Base-by-base conservation (phyloP, 2,888 invertebrate species). In the Brenthis daphne region DNA sequence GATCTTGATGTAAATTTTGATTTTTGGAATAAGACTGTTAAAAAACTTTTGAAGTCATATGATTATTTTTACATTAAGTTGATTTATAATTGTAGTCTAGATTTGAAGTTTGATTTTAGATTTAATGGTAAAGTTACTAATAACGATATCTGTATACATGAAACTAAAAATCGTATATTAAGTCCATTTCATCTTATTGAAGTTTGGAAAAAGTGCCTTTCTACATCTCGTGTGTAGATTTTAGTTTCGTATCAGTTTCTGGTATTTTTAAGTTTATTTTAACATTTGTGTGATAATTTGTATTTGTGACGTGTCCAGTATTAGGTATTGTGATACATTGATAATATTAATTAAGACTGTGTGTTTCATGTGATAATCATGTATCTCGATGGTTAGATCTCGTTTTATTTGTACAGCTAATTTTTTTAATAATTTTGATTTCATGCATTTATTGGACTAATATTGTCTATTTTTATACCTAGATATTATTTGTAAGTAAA, bases 291-390 rank as follows among this genome's bases (percentile, higher is more conserved):
- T 85, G 84, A 85, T 86, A 82, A 81, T 79, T 79, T 76, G 71
- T 73, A 81, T 83, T 82, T 82, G 76, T 78, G 78, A 84, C 80
- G 74, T 81, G 80, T 81, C 80, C 86, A 87, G 87, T 87, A 87
- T 87, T 87, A 86, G 73, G 76, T 77, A 79, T 82, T 79, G 77
- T 79, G 77, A 78, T 79, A 76, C 75, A 76, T 75, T 71, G 70
- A 70, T 76, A 74, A 72, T 70, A 73, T 75, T 74, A 72, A 73
- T 73, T 80, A 81, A 81, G 82, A 82, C 81, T 83, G 82, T 79
- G 79, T 82, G 79, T 77, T 77, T 78, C 67, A 73, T 77, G 80
- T 81, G 78, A 80, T 79, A 78, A 73, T 72, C 69, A 72, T 67
- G 75, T 77, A 77, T 80, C 78, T 79, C 79, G 76, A 76, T 69